Evolutionary conservation across 2,113 vertebrate species (phyloP).

Genomic region (Chlorodrepanis virens): DNA sequence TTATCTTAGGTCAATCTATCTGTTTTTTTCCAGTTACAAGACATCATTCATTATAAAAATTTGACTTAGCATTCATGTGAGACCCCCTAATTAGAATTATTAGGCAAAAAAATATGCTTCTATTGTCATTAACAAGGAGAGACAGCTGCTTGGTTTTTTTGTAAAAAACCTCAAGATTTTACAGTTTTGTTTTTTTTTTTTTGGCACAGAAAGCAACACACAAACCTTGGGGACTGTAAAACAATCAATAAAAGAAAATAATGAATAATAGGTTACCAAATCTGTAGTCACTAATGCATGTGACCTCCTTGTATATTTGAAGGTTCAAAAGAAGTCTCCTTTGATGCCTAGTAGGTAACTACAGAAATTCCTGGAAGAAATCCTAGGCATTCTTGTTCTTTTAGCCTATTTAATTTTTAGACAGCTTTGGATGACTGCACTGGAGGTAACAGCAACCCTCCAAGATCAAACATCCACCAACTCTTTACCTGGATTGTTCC

Average conservation of each 20-base stretch:
- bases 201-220: background rate
- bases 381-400: slow-evolving; percentile 65
- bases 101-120: background rate
- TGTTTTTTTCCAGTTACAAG: background rate
- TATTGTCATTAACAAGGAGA: background rate
- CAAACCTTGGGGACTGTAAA: slow-evolving; percentile 11
- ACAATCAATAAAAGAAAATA: slow-evolving; percentile 62
- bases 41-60: background rate
- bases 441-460: slow-evolving; percentile 69
- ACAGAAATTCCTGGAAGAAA: slow-evolving; percentile 64
- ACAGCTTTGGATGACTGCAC: slow-evolving; percentile 61
- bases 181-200: background rate
- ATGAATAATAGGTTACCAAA: slow-evolving; percentile 50
- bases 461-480: slow-evolving; percentile 61
- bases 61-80: background rate
- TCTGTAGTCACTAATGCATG: slow-evolving; percentile 33
- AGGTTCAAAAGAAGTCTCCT: slow-evolving; percentile 58
- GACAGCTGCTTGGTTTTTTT: background rate
- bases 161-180: background rate
- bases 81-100: background rate
- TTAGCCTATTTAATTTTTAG: slow-evolving; percentile 69
- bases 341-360: slow-evolving; percentile 58
- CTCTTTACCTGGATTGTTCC: slow-evolving; percentile 68
- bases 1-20: background rate
- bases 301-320: slow-evolving; percentile 65